Evolutionary conservation across 2,113 vertebrate species (phyloP), one percentile per base, ranked within the genome.

Genomic region (Propithecus coquereli): DNA sequence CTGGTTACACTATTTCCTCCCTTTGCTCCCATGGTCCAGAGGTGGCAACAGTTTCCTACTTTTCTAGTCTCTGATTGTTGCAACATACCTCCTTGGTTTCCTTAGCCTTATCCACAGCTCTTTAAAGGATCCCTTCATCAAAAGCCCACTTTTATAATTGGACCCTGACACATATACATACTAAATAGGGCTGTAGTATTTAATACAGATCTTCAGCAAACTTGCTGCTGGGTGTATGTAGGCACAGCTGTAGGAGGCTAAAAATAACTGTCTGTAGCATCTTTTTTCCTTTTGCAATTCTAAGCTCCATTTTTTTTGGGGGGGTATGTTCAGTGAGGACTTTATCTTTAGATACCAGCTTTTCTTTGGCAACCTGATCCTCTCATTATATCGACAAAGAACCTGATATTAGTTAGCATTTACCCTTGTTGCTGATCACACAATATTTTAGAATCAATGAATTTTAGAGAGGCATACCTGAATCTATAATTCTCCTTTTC

Each of bases 231-330:
- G 20, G 20, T 80, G 3, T 81, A 23, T 80, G 12, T n/a, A 68
- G 73, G 63, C 94, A 81, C 84, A 96, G 57, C 68, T 95, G 74
- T 54, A 85, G 25, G 76, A 87, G 23, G 47, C 71, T 95, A 87
- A 94, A 91, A 95, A 96, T 84, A 96, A 43, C n/a, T 47, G 73
- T 68, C 66, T 27, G 20, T n/a, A 80, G 65, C 80, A 65, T 86
- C 40, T 47, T 89, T 93, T 85, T 68, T 66, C 57, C 50, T 93
- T 90, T 91, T 86, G 40, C 68, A 79, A 45, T 92, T 85, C 73
- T 83, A 68, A 95, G 22, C 59, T 95, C 40, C 85, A 22, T 70
- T 82, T 40, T 22, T 27, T 61, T 61, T 27, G 40, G 61, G 22
- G 8, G 61, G 61, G n/a, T 32, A 23, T 9, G 8, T 45, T 85